Evolutionary conservation across 2,888 invertebrate species (phyloP).

Genomic region (Acleris holmiana): DNA sequence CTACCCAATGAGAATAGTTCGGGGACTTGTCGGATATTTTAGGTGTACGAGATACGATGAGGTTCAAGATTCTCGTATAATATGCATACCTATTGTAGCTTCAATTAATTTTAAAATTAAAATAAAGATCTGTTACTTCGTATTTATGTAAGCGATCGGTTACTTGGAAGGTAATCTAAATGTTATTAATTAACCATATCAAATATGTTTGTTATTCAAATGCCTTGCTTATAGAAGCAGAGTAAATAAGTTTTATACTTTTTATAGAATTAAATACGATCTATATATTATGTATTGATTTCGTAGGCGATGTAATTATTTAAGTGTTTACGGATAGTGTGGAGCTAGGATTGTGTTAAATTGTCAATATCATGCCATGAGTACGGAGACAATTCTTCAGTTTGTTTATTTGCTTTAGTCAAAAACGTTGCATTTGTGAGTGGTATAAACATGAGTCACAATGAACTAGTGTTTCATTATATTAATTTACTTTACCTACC

Average conservation of each 20-base stretch:
- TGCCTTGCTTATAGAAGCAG: constrained; percentile 24
- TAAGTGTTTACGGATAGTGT: constrained; percentile 57
- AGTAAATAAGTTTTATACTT: constrained; percentile 26
- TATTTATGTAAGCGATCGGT: constrained; percentile 48
- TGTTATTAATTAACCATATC: constrained; percentile 30
- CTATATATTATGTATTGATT: constrained; percentile 22
- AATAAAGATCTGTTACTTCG: constrained; percentile 52
- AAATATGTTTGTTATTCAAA: constrained; percentile 30
- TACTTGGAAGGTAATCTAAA: constrained; percentile 38
- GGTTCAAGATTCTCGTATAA: too few relatives aligned
- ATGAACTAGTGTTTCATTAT: constrained; percentile 66
- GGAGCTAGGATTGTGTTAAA: constrained; percentile 58
- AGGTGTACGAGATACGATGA: neutral
- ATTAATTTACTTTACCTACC: constrained; percentile 3
- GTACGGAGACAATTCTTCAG: constrained; percentile 67
- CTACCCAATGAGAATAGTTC: too few relatives aligned
- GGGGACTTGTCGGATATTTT: too few relatives aligned
- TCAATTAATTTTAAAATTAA: constrained; percentile 13
- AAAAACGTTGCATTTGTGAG: constrained; percentile 78
- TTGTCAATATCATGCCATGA: constrained; percentile 78
- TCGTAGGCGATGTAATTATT: constrained; percentile 62
- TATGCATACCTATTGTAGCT: neutral
- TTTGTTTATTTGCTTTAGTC: constrained; percentile 78
- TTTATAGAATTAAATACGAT: constrained; percentile 22
- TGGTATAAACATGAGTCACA: constrained; percentile 82